Evolutionary conservation across 2,113 vertebrate genomes (phyloP), one percentile per base, ranked within the genome.

Genomic region (Cariama cristata): DNA sequence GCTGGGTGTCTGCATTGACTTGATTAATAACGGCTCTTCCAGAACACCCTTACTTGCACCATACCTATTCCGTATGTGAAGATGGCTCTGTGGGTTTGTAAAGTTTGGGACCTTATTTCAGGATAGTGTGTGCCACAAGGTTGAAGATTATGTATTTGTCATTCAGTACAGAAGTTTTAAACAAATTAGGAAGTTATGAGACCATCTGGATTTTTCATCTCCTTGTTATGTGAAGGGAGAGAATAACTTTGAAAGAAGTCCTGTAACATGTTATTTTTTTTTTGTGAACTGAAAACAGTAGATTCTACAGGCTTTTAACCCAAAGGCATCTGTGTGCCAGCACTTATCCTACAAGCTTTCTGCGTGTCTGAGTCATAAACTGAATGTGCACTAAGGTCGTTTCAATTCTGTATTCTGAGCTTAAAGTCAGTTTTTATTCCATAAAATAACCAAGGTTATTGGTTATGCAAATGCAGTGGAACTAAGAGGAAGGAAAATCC

Each of bases 371-470:
- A 86, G 47, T 62, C 14, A 56, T n/a, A 69, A 87, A 69, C 3
- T 4, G n/a, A 72, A 62, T 38, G 9, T 38, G 42, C 13, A 6
- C 11, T 76, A 66, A 35, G 11, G 21, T 17, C 0, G 0, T 75
- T 84, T 89, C 47, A 47, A 73, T 60, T 64, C 47, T 66, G 18
- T 35, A 33, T 45, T 9, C 19, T 42, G 22, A 67, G 4, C 22
- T 74, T 81, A 19, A 80, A 84, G 30, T 50, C 1, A 2, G 14
- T 7, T 90, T 89, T 74, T 33, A 44, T 8, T 52, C 35, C 17
- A 8, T 14, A 33, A 7, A 52, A n/a, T n/a, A 74, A 12, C 16
- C 6, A 27, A 72, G 16, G 18, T 27, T 45, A 27, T 23, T 67
- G 12, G 6, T 24, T 40, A n/a, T 9, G 19, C 21, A 47, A 26